Evolutionary conservation across 2,888 invertebrate species (phyloP).

Genomic region (Keiferia lycopersicella): DNA sequence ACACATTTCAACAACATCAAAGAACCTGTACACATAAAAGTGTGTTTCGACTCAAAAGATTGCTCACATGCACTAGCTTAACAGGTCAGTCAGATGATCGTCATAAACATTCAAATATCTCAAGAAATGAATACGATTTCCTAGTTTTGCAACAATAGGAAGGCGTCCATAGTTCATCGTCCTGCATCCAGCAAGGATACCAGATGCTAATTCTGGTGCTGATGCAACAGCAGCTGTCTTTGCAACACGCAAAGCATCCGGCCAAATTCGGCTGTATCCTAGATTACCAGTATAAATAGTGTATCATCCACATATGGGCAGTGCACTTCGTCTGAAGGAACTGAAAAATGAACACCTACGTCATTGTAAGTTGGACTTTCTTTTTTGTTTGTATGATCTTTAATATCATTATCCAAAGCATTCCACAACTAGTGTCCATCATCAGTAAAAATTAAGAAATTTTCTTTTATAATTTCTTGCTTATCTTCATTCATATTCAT

Average conservation of each 20-base stretch:
- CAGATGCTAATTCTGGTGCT: conserved; percentile 38
- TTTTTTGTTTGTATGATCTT: not conserved
- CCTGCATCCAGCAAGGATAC: conserved; percentile 40
- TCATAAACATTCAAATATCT: no score
- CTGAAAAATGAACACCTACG: conserved; percentile 66
- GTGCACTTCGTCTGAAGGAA: conserved; percentile 63
- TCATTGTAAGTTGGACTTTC: conserved; percentile 59
- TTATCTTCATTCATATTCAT: no score
- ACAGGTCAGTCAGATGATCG: no score
- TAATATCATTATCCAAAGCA: no score
- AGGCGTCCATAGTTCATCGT: conserved; percentile 10
- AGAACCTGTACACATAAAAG: no score
- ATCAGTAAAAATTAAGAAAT: not conserved
- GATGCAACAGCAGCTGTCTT: conserved; percentile 36
- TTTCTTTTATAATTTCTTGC: not conserved
- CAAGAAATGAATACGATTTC: conserved; percentile 8
- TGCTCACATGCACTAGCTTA: no score
- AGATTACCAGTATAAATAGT: conserved; percentile 31
- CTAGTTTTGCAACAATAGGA: conserved; percentile 11
- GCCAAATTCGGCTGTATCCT: conserved; percentile 32
- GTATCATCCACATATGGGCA: not conserved
- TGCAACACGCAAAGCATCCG: conserved; percentile 30
- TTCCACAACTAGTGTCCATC: no score
- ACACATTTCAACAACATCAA: no score
- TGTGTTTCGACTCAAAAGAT: no score